Conservation (phyloP, 2,113 vertebrate genomes). For the Amphiprion ocellaris region DNA sequence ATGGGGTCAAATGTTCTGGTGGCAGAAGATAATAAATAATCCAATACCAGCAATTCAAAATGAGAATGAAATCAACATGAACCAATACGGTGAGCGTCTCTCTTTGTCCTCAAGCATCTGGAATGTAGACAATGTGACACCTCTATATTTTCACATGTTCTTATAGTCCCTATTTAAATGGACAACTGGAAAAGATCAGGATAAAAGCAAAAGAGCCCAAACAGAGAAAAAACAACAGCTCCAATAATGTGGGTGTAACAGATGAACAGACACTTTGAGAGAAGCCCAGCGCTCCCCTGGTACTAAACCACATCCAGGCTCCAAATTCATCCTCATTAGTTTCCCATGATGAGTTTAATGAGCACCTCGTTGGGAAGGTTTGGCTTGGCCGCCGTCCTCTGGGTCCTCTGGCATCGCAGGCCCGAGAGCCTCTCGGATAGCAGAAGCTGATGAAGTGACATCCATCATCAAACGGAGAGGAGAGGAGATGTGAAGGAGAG, state of each 20-base stretch:
- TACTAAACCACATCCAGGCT: constrained; percentile 51
- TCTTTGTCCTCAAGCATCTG: too few relatives aligned
- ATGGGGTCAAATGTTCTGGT: too few relatives aligned
- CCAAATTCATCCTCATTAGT: constrained; percentile 77
- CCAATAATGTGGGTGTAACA: constrained; percentile 46
- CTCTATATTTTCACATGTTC: too few relatives aligned
- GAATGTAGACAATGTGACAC: too few relatives aligned
- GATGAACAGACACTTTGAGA: constrained; percentile 57
- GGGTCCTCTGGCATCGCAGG: constrained; percentile 57
- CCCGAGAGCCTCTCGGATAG: constrained; percentile 42
- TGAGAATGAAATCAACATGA: too few relatives aligned
- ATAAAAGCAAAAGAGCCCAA: constrained; percentile 14
- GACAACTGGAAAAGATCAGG: constrained; percentile 19
- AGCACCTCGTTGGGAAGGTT: constrained; percentile 60
- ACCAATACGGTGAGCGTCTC: too few relatives aligned
- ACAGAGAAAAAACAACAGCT: constrained; percentile 3
- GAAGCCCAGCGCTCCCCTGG: constrained; percentile 50
- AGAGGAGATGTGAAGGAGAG: constrained; percentile 32
- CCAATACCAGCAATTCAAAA: too few relatives aligned
- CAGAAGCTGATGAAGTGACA: constrained; percentile 44
- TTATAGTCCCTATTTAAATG: constrained; percentile 18
- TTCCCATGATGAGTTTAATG: constrained; percentile 77
- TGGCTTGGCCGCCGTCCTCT: constrained; percentile 61
- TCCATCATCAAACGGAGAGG: constrained; percentile 51
- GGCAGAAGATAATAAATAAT: too few relatives aligned